Evolutionary conservation across 2,888 invertebrate species (phyloP), one percentile per base, ranked within the genome.

Genomic region (Pemphredon lugubris): DNA sequence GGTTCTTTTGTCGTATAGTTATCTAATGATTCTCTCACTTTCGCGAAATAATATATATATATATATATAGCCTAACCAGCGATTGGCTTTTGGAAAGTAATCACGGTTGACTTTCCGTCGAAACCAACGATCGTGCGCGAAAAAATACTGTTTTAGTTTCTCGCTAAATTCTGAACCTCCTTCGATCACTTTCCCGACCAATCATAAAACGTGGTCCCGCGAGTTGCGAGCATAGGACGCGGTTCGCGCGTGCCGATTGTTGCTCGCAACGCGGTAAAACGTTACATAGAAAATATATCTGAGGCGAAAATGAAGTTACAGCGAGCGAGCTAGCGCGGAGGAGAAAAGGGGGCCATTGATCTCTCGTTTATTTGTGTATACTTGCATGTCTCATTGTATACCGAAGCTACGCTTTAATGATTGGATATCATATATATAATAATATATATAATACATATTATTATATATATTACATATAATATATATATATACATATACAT

Each of bases 321-420:
- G 47, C 51, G 51, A 70, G 54, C 16, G 42, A 64, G 64, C 40
- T 64, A 55, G 66, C 71, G 61, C 57, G 57, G 61, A 60, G 47
- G 63, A 72, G 51, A 50, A 48, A 26, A 45, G 50, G 40, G 30
- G 40, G 60, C 34, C 50, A 40, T n/a, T 44, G 44, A 59, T 50
- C 37, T 50, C 14, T 21, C 48, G 23, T 55, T 59, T 47, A 37
- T 18, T 26, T 67, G 48, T 42, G 34, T 44, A 39, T 59, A 59
- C 37, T 64, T 77, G 63, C 55, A 53, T 60, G 51, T 65, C 20
- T 64, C 61, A 63, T 61, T 64, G 23, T 75, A 75, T 77, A 77
- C 57, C 75, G 79, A 84, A 84, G 81, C 83, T 86, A 84, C 78
- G 81, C 73, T 74, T 73, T 78, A 81, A 85, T 81, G 79, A 81